These are phyloP conservation scores for Cossypha caffra DNA, from an alignment of 2,797 vertebrate species.

Conservation along the genomic window DNA sequence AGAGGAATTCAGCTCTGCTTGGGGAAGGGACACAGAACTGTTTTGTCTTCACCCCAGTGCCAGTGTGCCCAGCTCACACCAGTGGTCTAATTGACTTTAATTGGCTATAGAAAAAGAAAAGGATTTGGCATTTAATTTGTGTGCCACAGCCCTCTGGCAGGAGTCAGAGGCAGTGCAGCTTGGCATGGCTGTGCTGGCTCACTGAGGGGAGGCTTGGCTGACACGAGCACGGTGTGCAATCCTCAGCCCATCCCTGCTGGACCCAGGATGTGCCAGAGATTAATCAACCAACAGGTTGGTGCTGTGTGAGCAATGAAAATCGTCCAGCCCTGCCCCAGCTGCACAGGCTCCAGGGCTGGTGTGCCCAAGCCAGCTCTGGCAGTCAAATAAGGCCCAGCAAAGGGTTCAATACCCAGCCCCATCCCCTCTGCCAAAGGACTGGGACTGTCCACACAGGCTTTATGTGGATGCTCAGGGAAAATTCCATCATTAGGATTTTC, in stretches of 20 bases:
- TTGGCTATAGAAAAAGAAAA: not conserved
- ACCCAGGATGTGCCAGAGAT: not conserved
- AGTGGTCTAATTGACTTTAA: not conserved
- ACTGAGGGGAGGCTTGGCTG: not conserved
- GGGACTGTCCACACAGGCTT: not conserved
- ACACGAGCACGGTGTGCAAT: rapidly evolving
- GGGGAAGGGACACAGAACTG: rapidly evolving
- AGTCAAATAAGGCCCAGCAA: not conserved
- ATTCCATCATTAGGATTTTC: too few species aligned
- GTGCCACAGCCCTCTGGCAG: not conserved
- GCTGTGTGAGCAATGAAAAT: not conserved
- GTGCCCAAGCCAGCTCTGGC: not conserved
- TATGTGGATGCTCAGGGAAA: too few species aligned
- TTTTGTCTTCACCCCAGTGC: not conserved
- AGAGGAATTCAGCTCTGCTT: not conserved
- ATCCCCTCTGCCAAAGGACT: not conserved
- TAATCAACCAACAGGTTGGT: not conserved
- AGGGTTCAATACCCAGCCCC: not conserved
- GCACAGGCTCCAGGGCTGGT: not conserved
- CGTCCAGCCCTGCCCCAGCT: not conserved
- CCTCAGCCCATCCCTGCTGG: not conserved
- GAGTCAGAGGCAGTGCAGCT: not conserved
- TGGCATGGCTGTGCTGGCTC: not conserved
- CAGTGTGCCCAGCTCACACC: not conserved
- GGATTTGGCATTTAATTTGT: not conserved